Base-by-base conservation (phyloP, 2,113 vertebrate species). In the Phyllostomus hastatus region DNA sequence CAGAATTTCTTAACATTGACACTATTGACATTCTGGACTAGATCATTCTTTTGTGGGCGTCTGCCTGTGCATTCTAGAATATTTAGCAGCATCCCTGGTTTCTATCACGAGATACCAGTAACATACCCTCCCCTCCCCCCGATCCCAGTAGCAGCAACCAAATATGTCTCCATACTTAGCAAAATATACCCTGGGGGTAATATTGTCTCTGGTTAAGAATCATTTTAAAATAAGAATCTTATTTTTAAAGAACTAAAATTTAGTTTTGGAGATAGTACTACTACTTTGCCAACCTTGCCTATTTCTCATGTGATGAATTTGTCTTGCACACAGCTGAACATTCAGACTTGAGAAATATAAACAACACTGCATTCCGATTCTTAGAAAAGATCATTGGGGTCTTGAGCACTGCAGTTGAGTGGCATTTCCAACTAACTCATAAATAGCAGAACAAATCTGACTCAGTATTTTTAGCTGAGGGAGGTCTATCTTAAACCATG, bases 391-490 rank as follows among this genome's bases (percentile, higher is more conserved):
- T n/a, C 83, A 92, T 4, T 81, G 20, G 19, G n/a, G 78, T 43
- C 35, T 46, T 93, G 46, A 81, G 72, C 87, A 72, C 1, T 85
- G 59, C 52, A 73, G 50, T 14, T 64, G 15, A 94, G 88, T 12
- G 46, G n/a, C 66, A 92, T 95, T 96, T 95, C 90, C 80, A 90
- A 88, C 67, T 89, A 88, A 95, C 48, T 95, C 83, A 80, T 22
- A 31, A 90, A 84, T 22, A 96, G 80, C 69, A 69, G 70, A 90
- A 90, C 61, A 95, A 95, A 92, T 41, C 93, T 38, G 61, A 35
- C n/a, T 94, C 17, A n/a, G 5, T 93, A 95, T 95, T 96, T 97
- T 97, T 92, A 94, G 84, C 64, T 66, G 70, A 66, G 38, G 35
- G 43, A 93, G 41, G 9, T 94, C 90, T 94, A 90, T 95, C 94